Evolutionary conservation across 2,888 invertebrate species (phyloP).

Genomic region (Allolobophora icterica): DNA sequence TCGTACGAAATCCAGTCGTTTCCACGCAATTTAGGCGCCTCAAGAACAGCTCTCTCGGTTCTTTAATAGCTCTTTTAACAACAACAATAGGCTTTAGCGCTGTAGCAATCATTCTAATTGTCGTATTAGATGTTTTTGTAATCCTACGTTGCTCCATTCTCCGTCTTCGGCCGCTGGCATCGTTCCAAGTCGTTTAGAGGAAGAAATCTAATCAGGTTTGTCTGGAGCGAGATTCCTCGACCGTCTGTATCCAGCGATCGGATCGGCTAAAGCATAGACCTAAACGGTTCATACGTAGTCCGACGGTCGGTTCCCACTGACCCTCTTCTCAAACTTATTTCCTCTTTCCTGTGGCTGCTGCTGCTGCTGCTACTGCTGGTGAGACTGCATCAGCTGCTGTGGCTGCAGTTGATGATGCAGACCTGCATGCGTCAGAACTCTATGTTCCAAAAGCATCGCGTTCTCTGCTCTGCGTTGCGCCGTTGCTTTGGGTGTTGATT

Average conservation of each 20-base stretch:
- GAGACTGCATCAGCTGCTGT: not conserved
- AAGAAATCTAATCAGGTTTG: too few relatives aligned
- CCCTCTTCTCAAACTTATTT: not conserved
- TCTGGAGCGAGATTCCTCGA: not conserved
- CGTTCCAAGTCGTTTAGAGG: too few relatives aligned
- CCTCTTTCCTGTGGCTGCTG: not conserved
- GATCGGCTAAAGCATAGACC: too few relatives aligned
- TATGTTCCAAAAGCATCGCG: not conserved
- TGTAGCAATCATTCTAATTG: constrained; percentile 17
- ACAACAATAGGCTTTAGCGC: not conserved
- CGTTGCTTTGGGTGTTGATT: not conserved
- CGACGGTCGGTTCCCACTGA: not conserved
- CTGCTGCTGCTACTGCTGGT: not conserved
- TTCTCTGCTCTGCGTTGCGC: not conserved
- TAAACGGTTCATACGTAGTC: not conserved
- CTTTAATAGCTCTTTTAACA: not conserved
- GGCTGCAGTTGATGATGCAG: not conserved
- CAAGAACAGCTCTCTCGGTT: too few relatives aligned
- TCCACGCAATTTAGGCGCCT: not conserved
- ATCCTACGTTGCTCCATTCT: constrained; percentile 1
- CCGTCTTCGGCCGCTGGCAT: not conserved
- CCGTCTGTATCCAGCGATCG: too few relatives aligned
- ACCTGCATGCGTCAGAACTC: not conserved
- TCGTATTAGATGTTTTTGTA: not conserved
- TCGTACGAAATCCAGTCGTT: not conserved